phyloP scores from a whole-genome alignment of 1,140 invertebrate species.

The Pseudomyrmex flavicornis region DNA sequence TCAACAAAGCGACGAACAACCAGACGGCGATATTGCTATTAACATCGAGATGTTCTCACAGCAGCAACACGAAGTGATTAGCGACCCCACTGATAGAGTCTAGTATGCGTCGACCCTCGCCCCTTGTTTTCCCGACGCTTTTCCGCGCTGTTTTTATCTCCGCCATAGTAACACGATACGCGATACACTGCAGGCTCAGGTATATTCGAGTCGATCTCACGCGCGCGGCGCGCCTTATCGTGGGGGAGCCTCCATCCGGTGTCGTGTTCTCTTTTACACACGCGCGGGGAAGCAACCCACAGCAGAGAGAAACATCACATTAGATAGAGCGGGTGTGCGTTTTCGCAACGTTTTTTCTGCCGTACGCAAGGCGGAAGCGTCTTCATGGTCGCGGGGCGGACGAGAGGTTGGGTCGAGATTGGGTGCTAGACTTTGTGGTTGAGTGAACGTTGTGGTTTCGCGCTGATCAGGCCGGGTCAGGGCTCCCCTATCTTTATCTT shows the following conservation, averaged over 20 bases:
- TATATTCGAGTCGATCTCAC: slow-evolving; percentile 63
- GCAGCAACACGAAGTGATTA: slow-evolving; percentile 43
- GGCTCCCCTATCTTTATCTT: slow-evolving; percentile 78
- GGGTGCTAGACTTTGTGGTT: slow-evolving; percentile 8
- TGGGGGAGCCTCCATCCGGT: slow-evolving; percentile 83
- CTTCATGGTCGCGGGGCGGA: not conserved
- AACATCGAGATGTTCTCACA: not conserved
- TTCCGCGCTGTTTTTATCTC: slow-evolving; percentile 66
- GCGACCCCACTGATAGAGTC: slow-evolving; percentile 14
- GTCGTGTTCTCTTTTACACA: slow-evolving; percentile 67
- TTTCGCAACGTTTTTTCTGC: slow-evolving; percentile 6
- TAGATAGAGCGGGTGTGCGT: slow-evolving; percentile 20
- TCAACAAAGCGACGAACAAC: not conserved
- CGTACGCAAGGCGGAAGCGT: slow-evolving; percentile 15
- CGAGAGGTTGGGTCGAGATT: slow-evolving; percentile 50
- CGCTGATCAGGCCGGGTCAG: slow-evolving; percentile 85
- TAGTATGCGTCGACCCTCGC: slow-evolving; percentile 52
- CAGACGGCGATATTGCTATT: slow-evolving; percentile 7
- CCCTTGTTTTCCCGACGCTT: slow-evolving; percentile 51
- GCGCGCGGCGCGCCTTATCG: slow-evolving; percentile 59
- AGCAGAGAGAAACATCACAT: not conserved
- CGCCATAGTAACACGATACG: slow-evolving; percentile 62
- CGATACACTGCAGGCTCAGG: slow-evolving; percentile 55
- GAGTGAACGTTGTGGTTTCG: slow-evolving; percentile 55
- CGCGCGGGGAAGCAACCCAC: not conserved